A percentile compares a stretch with the other conserved stretches of the same genome.
Conservation (phyloP, 2,888 invertebrate genomes). For the Pammene fasciana region DNA sequence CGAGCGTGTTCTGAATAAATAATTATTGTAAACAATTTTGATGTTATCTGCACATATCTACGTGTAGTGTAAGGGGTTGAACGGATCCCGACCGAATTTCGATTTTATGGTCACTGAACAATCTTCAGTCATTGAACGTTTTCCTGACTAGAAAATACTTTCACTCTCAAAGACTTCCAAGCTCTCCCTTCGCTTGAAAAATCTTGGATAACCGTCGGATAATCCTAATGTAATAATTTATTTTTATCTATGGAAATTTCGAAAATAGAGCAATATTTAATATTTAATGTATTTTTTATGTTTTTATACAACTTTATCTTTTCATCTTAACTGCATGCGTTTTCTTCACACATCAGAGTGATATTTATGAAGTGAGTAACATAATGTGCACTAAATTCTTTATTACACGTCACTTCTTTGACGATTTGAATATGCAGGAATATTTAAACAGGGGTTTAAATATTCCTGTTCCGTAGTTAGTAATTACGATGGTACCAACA, state of each 20-base stretch:
- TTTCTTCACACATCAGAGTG: no score
- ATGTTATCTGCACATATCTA: constrained; percentile 39
- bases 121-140: constrained; percentile 44
- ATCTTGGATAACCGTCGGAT: constrained; percentile 25
- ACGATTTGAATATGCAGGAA: not conserved
- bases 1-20: constrained; percentile 38
- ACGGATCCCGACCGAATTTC: constrained; percentile 45
- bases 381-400: no score
- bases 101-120: constrained; percentile 49
- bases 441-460: no score
- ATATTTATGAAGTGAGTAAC: no score
- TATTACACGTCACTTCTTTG: not conserved
- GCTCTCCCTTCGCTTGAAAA: constrained; percentile 31
- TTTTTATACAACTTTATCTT: not conserved
- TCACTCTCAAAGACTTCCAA: constrained; percentile 44
- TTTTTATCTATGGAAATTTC: constrained; percentile 15
- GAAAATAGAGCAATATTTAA: not conserved
- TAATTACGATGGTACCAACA: no score
- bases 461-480: no score
- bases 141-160: constrained; percentile 44
- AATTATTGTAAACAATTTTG: constrained; percentile 40
- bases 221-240: constrained; percentile 21
- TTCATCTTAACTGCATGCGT: no score
- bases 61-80: constrained; percentile 40
- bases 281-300: not conserved